These are phyloP conservation scores for Clarias laeviceps DNA, from an alignment of 2,797 vertebrate genomes.

Conservation along the genomic window DNA sequence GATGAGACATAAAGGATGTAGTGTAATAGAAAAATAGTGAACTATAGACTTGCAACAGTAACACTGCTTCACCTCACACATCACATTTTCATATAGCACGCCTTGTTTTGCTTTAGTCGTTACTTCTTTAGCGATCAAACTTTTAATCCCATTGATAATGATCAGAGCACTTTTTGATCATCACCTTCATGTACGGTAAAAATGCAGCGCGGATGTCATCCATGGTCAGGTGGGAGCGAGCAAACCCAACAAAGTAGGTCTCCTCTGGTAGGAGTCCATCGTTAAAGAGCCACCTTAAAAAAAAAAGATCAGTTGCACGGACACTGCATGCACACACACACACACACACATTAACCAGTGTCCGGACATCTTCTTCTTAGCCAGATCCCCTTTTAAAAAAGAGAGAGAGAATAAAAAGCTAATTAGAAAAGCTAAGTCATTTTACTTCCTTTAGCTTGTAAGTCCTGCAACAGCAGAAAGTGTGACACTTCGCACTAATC, in stretches of 20 bases:
- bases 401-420: not conserved
- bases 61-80: not conserved
- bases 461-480: too few relatives aligned
- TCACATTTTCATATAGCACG: not conserved
- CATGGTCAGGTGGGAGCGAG: slow-evolving; percentile 83
- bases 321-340: not conserved
- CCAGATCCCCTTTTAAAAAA: slow-evolving; percentile 83
- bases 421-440: not conserved
- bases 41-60: not conserved
- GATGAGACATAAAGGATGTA: not conserved
- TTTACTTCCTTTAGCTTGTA: not conserved
- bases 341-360: not conserved
- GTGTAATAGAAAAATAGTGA: not conserved
- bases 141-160: not conserved
- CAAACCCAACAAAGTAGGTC: slow-evolving; percentile 85
- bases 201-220: slow-evolving; percentile 78
- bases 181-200: slow-evolving; percentile 84
- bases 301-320: slow-evolving; percentile 49
- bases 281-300: slow-evolving; percentile 86
- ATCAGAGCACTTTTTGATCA: slow-evolving; percentile 50
- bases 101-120: not conserved
- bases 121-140: not conserved
- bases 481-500: too few relatives aligned
- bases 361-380: slow-evolving; percentile 92
- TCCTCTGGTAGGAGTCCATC: slow-evolving; percentile 87